Percentiles rank a stretch among this genome's conserved stretches.
phyloP scores from a whole-genome alignment of 2,888 invertebrate genomes.

The Ditylenchus weischeri region DNA sequence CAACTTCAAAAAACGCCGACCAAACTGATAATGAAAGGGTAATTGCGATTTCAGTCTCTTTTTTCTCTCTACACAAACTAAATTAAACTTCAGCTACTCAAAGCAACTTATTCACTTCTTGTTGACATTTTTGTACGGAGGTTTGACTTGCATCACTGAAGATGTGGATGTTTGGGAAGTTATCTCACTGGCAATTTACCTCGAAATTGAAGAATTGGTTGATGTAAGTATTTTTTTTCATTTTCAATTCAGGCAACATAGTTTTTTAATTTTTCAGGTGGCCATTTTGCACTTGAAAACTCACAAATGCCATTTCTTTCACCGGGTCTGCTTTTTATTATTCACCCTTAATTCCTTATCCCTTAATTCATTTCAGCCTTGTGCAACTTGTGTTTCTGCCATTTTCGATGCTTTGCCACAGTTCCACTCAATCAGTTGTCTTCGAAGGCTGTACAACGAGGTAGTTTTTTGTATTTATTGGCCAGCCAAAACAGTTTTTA shows the following conservation, averaged over 20 bases:
- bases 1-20: slow-evolving; percentile 8
- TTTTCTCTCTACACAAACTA: background rate
- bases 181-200: slow-evolving; percentile 81
- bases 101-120: slow-evolving; percentile 84
- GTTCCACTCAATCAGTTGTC: slow-evolving; percentile 65
- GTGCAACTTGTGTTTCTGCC: slow-evolving; percentile 79
- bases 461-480: slow-evolving; percentile 16
- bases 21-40: background rate
- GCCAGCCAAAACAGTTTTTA: background rate
- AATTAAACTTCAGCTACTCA: slow-evolving; percentile 68
- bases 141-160: slow-evolving; percentile 72
- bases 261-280: slow-evolving; percentile 61
- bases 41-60: background rate
- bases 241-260: too few species aligned
- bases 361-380: slow-evolving; percentile 70
- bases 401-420: slow-evolving; percentile 82
- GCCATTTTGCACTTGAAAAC: slow-evolving; percentile 80
- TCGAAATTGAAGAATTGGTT: slow-evolving; percentile 83
- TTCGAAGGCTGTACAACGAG: slow-evolving; percentile 47
- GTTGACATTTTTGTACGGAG: slow-evolving; percentile 88
- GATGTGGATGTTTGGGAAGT: slow-evolving; percentile 61
- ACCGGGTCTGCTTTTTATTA: slow-evolving; percentile 68
- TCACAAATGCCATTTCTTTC: slow-evolving; percentile 89
- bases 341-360: background rate
- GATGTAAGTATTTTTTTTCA: slow-evolving; percentile 62